phyloP scores from a whole-genome alignment of 2,113 vertebrate genomes.

The Silurus asotus region DNA sequence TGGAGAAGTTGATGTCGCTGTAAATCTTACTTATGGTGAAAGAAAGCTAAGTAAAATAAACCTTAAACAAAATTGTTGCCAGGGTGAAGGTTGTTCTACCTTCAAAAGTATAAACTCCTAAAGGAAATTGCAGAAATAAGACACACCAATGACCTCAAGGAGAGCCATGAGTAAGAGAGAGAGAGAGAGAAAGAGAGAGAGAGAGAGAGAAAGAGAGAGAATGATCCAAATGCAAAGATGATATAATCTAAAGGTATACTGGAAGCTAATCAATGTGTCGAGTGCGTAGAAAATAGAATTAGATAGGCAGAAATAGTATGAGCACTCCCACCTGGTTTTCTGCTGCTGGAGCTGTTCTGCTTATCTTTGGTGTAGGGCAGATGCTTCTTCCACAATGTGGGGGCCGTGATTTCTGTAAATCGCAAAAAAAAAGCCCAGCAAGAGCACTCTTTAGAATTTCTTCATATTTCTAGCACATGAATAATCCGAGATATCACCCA shows the following conservation, averaged over 20 bases:
- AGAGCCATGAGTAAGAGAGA: no score
- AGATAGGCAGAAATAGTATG: not conserved
- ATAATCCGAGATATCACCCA: not conserved
- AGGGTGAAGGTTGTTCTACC: not conserved
- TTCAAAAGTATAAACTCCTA: no score
- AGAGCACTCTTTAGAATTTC: not conserved
- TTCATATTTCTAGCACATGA: not conserved
- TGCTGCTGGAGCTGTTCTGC: constrained; percentile 84
- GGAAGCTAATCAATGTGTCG: no score
- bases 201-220: no score
- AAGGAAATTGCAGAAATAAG: no score
- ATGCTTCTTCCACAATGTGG: constrained; percentile 94
- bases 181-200: no score
- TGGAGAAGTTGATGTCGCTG: not conserved
- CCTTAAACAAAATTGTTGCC: no score
- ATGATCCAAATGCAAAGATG: no score
- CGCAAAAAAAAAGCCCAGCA: not conserved
- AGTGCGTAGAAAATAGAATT: not conserved
- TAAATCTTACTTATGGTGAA: not conserved
- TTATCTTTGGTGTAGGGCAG: constrained; percentile 89
- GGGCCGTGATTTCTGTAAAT: constrained; percentile 90
- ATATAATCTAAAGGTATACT: no score
- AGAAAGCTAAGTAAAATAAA: not conserved
- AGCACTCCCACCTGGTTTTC: constrained; percentile 81
- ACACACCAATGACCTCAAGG: no score